Conservation (phyloP, 2,113 vertebrate genomes). For the Anoura caudifer region DNA sequence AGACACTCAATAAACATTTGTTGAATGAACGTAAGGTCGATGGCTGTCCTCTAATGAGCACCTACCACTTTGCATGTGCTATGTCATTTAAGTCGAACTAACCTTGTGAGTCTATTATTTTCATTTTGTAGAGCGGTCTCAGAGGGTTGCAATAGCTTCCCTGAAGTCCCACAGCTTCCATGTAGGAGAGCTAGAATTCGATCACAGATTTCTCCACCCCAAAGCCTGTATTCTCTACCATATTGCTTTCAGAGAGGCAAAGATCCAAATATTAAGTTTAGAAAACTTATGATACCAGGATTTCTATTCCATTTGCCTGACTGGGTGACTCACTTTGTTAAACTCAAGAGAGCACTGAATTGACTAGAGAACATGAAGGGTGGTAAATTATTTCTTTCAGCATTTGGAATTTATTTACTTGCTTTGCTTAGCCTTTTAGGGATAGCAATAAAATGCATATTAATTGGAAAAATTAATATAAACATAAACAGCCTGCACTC, state of each 20-base stretch:
- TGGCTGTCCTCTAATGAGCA: neutral
- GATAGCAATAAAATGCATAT: neutral
- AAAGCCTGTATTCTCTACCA: neutral
- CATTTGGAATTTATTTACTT: neutral
- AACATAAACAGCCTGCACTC: neutral
- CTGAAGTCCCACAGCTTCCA: neutral
- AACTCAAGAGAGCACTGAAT: neutral
- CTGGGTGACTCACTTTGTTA: neutral
- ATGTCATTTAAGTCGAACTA: neutral
- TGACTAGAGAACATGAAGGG: neutral
- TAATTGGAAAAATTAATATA: neutral
- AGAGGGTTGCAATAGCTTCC: neutral
- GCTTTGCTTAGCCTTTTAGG: neutral
- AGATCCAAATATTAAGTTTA: neutral
- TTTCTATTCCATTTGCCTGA: neutral
- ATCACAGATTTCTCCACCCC: neutral
- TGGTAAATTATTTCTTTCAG: neutral
- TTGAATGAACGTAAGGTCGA: neutral
- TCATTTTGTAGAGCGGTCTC: neutral
- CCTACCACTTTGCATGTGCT: neutral
- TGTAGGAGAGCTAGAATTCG: neutral
- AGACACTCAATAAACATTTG: neutral
- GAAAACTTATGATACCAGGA: neutral
- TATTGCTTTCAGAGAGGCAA: neutral
- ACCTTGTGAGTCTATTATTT: neutral